These are phyloP conservation scores for Hemithea aestivaria DNA, from an alignment of 2,888 invertebrate genomes.

Conservation along the genomic window DNA sequence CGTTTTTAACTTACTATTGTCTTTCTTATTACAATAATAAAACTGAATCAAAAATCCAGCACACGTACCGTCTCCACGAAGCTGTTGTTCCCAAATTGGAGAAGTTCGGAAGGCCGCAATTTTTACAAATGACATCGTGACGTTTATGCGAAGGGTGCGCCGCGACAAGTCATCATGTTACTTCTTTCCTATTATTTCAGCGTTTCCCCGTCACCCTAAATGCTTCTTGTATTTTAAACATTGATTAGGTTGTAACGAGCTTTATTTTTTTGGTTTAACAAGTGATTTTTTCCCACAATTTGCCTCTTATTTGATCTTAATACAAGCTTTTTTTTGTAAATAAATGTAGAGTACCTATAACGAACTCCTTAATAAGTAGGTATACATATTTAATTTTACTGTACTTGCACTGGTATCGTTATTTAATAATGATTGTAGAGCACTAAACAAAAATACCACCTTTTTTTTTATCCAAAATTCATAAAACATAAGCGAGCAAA, in stretches of 20 bases:
- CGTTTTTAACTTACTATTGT: no score
- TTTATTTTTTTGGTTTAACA: conserved; percentile 17
- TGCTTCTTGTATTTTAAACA: conserved; percentile 45
- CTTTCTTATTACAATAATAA: no score
- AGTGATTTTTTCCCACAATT: conserved; percentile 1
- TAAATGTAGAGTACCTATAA: no score
- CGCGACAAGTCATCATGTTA: conserved; percentile 77
- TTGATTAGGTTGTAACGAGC: conserved; percentile 43
- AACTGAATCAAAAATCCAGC: background rate
- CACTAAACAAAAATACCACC: no score
- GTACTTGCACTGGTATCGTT: no score
- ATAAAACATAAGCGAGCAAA: no score
- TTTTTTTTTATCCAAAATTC: no score
- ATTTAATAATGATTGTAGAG: no score
- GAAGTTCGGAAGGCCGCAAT: conserved; percentile 74
- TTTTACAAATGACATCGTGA: conserved; percentile 79
- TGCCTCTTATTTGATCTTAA: background rate
- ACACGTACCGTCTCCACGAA: conserved; percentile 34
- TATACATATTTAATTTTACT: no score
- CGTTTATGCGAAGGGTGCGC: conserved; percentile 75
- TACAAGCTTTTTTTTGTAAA: no score
- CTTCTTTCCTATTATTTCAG: conserved; percentile 73
- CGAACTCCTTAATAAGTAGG: no score
- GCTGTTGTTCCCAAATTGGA: conserved; percentile 60
- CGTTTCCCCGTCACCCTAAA: conserved; percentile 55